A percentile compares a stretch with the other conserved stretches of the same genome.
These are phyloP conservation scores for Zaprionus lachaisei DNA, from an alignment of 1,140 invertebrate species.

Conservation along the genomic window DNA sequence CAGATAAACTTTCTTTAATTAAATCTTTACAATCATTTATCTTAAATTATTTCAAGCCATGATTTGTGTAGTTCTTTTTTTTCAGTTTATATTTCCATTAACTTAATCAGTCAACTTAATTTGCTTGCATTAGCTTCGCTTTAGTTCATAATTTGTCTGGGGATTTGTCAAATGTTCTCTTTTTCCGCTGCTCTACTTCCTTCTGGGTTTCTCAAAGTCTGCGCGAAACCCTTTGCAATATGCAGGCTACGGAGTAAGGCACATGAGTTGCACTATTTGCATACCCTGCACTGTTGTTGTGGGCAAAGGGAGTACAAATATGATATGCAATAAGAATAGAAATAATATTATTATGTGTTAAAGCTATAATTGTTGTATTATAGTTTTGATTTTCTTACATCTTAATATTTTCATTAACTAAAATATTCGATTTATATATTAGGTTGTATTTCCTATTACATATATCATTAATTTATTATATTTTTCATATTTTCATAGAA, in stretches of 20 bases:
- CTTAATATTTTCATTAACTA: no score
- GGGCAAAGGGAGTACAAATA: not conserved
- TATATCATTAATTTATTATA: no score
- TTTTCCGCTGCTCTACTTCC: slow-evolving; percentile 38
- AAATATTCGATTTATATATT: no score
- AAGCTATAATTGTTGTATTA: no score
- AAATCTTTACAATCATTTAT: no score
- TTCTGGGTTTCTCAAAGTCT: slow-evolving; percentile 15
- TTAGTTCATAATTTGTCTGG: slow-evolving; percentile 53
- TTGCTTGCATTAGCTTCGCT: slow-evolving; percentile 35
- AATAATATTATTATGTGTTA: no score
- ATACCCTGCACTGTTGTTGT: slow-evolving; percentile 2
- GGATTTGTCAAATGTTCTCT: slow-evolving; percentile 7
- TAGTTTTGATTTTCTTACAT: not conserved
- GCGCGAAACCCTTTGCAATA: slow-evolving; percentile 3
- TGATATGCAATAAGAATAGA: not conserved
- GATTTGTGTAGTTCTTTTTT: not conserved
- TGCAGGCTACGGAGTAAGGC: slow-evolving; percentile 65
- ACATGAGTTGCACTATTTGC: slow-evolving; percentile 54
- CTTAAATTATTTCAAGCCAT: no score
- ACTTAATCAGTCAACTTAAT: slow-evolving; percentile 52
- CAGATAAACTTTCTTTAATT: no score
- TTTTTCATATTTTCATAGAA: no score
- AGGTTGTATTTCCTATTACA: no score
- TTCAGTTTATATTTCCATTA: not conserved